Percentiles rank a stretch among this genome's conserved stretches.
phyloP scores from a whole-genome alignment of 2,797 vertebrate species.

The Enteromius afrohamiltoni region DNA sequence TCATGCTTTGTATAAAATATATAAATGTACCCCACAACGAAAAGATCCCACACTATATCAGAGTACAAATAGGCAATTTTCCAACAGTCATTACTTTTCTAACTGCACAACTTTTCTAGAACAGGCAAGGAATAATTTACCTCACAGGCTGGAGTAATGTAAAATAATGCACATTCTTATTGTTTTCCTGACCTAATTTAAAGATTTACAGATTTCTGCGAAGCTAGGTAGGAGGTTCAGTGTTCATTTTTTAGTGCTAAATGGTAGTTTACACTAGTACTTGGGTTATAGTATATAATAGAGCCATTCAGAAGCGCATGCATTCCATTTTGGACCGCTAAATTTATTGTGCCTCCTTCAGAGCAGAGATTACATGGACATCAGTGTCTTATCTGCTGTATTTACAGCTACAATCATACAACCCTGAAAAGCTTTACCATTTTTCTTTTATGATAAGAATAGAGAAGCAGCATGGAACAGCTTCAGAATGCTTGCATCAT shows the following conservation, averaged over 20 bases:
- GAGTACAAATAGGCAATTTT: slow-evolving; percentile 55
- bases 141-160: slow-evolving; percentile 27
- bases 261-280: slow-evolving; percentile 22
- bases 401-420: slow-evolving; percentile 29
- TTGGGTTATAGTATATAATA: slow-evolving; percentile 6
- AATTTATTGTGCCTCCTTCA: slow-evolving; percentile 29
- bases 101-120: slow-evolving; percentile 44
- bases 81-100: slow-evolving; percentile 47
- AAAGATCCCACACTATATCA: slow-evolving; percentile 40
- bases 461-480: slow-evolving; percentile 21
- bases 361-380: slow-evolving; percentile 26
- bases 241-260: slow-evolving; percentile 16
- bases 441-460: slow-evolving; percentile 28
- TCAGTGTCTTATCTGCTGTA: slow-evolving; percentile 32
- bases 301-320: slow-evolving; percentile 15
- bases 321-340: not conserved
- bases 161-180: slow-evolving; percentile 49
- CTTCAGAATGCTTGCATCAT: slow-evolving; percentile 26
- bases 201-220: slow-evolving; percentile 18
- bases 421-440: slow-evolving; percentile 27
- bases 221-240: slow-evolving; percentile 1
- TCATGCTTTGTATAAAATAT: slow-evolving; percentile 32
- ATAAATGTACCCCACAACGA: not conserved
- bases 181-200: slow-evolving; percentile 47
- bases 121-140: slow-evolving; percentile 24